These are phyloP conservation scores for Tolmerus cingulatus DNA, from an alignment of 2,888 invertebrate genomes.

Conservation along the genomic window DNA sequence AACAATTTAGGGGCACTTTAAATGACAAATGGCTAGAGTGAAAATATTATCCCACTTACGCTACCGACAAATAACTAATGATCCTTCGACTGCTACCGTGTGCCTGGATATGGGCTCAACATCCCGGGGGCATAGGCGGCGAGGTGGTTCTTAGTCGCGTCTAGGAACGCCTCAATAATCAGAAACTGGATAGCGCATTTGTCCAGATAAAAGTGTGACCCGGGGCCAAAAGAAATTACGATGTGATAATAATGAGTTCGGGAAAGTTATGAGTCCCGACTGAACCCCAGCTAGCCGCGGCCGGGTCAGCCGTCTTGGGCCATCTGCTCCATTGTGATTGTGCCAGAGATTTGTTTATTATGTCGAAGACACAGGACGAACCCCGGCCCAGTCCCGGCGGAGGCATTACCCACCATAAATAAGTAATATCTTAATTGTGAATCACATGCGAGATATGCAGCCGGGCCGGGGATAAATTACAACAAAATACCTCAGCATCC, in stretches of 20 bases:
- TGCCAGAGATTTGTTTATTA: constrained; percentile 34
- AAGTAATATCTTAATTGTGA: constrained; percentile 43
- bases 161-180: not conserved
- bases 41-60: not conserved
- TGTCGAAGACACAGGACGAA: constrained; percentile 3
- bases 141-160: not conserved
- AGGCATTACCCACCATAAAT: constrained; percentile 34
- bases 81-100: not conserved
- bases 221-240: constrained; percentile 13
- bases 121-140: not conserved
- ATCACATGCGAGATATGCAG: constrained; percentile 38
- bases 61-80: not conserved
- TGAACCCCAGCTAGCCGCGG: not conserved
- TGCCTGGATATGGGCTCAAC: not conserved
- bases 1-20: not conserved
- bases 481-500: constrained; percentile 40
- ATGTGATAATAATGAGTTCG: constrained; percentile 37
- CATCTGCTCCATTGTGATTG: constrained; percentile 35
- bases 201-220: not conserved
- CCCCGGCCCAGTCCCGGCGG: not conserved
- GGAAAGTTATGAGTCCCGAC: not conserved
- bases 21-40: not conserved
- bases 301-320: constrained; percentile 1
- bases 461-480: constrained; percentile 35
- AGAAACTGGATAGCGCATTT: not conserved